Evolutionary conservation across 2,797 vertebrate species (phyloP).

Genomic region (Anguilla pacifica): DNA sequence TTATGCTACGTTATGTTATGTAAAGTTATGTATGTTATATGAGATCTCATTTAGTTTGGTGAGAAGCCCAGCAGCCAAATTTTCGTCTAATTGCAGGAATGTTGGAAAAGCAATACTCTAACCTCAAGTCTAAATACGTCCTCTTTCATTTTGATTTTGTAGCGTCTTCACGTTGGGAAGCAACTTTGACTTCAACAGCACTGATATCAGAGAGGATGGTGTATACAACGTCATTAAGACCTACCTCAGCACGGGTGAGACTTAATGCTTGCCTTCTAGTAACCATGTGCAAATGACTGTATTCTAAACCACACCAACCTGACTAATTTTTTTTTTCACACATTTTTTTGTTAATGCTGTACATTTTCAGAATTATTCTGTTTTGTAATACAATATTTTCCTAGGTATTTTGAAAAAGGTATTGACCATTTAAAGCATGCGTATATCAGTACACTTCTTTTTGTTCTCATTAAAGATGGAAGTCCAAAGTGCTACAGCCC

Average conservation of each 20-base stretch:
- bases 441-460: not conserved
- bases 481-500: constrained; percentile 65
- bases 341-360: not conserved
- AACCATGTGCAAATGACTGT: not conserved
- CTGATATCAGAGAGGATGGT: constrained; percentile 53
- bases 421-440: no score
- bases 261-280: not conserved
- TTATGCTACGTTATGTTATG: no score
- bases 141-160: constrained; percentile 6
- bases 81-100: not conserved
- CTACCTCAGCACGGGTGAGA: constrained; percentile 67
- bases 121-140: not conserved
- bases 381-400: not conserved
- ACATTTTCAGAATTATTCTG: no score
- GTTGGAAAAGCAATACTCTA: not conserved
- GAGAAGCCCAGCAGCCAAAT: not conserved
- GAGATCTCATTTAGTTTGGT: not conserved
- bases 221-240: constrained; percentile 60
- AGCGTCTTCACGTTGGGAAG: constrained; percentile 63
- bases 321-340: not conserved
- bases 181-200: constrained; percentile 52
- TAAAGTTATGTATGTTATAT: not conserved
- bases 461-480: constrained; percentile 44
- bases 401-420: no score
- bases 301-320: not conserved